Conservation (phyloP, 2,113 vertebrate genomes). For the Paedocypris sp. region DNA sequence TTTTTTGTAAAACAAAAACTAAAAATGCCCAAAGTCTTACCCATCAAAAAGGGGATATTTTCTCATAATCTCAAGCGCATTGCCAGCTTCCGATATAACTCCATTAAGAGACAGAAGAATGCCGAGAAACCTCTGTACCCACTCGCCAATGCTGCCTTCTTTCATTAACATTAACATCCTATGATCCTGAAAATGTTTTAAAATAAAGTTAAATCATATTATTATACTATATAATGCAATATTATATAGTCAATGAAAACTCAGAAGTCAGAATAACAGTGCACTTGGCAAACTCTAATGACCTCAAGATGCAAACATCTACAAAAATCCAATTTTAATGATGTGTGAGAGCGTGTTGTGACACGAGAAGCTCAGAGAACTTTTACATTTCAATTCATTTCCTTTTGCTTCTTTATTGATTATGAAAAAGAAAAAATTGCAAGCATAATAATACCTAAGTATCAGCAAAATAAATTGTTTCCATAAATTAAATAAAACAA, state of each 20-base stretch:
- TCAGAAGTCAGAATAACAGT: not conserved
- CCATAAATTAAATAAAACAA: too few species aligned
- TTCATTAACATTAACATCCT: conserved; percentile 16
- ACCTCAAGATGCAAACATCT: too few species aligned
- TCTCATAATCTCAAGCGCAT: conserved; percentile 57
- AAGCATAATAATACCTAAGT: too few species aligned
- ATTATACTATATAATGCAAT: too few species aligned
- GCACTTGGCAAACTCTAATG: not conserved
- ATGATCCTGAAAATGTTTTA: not conserved
- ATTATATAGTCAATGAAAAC: not conserved
- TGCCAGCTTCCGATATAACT: conserved; percentile 34
- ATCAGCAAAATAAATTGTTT: too few species aligned
- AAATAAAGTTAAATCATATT: too few species aligned
- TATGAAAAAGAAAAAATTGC: too few species aligned
- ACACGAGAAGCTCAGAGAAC: too few species aligned
- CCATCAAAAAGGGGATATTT: conserved; percentile 69
- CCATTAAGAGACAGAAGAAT: conserved; percentile 10
- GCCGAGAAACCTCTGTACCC: not conserved
- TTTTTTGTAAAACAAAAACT: not conserved
- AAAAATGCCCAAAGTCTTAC: conserved; percentile 46
- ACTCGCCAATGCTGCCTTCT: not conserved
- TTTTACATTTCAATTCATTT: too few species aligned
- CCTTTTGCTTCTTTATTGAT: too few species aligned
- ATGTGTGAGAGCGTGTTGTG: too few species aligned
- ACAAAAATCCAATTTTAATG: too few species aligned